Base-by-base conservation (phyloP, 2,797 vertebrate genomes). In the Jordanella pulchra region DNA sequence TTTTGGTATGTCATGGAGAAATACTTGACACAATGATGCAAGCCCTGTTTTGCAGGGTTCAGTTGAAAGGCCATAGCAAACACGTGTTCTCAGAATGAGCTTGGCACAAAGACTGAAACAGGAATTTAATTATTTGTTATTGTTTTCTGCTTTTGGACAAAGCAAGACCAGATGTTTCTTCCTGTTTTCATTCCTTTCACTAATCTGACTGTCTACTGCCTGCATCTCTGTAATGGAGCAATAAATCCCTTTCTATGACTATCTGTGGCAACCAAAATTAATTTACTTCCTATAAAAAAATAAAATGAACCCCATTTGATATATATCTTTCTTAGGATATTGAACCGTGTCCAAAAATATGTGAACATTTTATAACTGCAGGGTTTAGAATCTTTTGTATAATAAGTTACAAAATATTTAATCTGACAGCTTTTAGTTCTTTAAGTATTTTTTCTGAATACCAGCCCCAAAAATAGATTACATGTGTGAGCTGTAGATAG, bases 1-100 rank as follows among this genome's bases (percentile, higher is more conserved):
- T 77, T 67, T 23, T 17, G 51, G n/a, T 77, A n/a, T 61, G 28
- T 73, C 64, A 69, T 74, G 45, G 69, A 1, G 42, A 73, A 72
- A 78, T 60, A 60, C 32, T 28, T 56, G 35, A 39, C 45, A 58
- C 28, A 39, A 65, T 51, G 28, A 32, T 67, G 55, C 39, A 17
- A 80, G n/a, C 67, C 35, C 12, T 75, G 17, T n/a, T 30, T 60
- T 71, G 27, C 53, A 58, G 28, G 35, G 12, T 77, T 73, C 55
- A 71, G 27, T 32, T 47, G 28, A 76, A 71, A 65, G 27, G 42
- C 67, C 12, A 27, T 14, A 45, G 14, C 60, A 65, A 39, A 39
- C 11, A 7, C 47, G 54, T 67, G 12, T 42, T 42, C 54, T 73
- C 35, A 44, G 35, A 69, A 39, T 63, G 68, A 64, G 44, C 70